Evolutionary conservation across 37 sponge, comb jelly and placozoan species (phyloP).

Genomic region (Agelas oroides): DNA sequence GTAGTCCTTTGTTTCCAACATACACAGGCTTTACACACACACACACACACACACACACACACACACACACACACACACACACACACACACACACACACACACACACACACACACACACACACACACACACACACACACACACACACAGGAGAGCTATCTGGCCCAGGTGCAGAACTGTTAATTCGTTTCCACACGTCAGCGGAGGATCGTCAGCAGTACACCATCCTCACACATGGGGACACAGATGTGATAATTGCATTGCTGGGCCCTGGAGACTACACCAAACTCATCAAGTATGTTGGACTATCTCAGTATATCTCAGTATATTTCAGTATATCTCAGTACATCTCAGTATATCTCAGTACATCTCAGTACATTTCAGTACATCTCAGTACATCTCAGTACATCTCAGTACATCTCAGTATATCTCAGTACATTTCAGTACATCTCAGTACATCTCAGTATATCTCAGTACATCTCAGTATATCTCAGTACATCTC

Average conservation of each 20-base stretch:
- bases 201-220: slow-evolving; percentile 52
- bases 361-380: no score
- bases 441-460: no score
- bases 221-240: slow-evolving; percentile 65
- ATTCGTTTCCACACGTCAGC: slow-evolving; percentile 53
- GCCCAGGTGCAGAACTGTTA: slow-evolving; percentile 62
- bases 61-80: not conserved
- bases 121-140: slow-evolving; percentile 1
- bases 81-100: not conserved
- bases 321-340: not conserved
- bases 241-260: slow-evolving; percentile 60
- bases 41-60: no score
- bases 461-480: no score
- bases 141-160: slow-evolving; percentile 62
- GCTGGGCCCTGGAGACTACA: slow-evolving; percentile 66
- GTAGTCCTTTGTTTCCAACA: no score
- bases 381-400: no score
- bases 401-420: no score
- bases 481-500: no score
- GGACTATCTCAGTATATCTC: not conserved
- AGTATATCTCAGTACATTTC: no score
- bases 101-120: not conserved
- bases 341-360: no score
- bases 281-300: slow-evolving; percentile 50
- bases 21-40: no score